Conservation (phyloP, 2,113 vertebrate species). For the Puntigrus tetrazona region DNA sequence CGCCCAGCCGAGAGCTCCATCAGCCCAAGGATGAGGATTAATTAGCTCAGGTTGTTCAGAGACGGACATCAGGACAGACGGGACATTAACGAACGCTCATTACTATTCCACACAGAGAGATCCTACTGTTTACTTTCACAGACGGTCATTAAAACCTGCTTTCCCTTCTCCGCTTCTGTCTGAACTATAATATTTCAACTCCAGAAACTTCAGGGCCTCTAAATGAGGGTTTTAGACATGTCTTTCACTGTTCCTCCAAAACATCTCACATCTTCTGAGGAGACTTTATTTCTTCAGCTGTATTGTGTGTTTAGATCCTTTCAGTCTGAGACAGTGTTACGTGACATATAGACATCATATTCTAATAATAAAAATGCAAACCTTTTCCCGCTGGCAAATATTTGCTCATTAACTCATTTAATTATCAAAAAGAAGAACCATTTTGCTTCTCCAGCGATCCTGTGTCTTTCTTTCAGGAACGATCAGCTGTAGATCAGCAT, state of each 20-base stretch:
- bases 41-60: slow-evolving; percentile 72
- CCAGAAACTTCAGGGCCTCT: not conserved
- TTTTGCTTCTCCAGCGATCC: not conserved
- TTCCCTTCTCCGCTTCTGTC: not conserved
- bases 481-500: not conserved
- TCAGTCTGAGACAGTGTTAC: no score
- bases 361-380: no score
- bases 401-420: not conserved
- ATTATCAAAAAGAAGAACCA: no score
- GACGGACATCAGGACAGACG: slow-evolving; percentile 44
- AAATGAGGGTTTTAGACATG: no score
- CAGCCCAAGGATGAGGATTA: slow-evolving; percentile 63
- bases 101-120: not conserved
- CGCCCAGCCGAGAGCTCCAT: slow-evolving; percentile 70
- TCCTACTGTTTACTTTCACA: slow-evolving; percentile 1
- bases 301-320: no score
- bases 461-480: not conserved
- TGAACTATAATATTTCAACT: not conserved
- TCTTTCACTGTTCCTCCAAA: no score
- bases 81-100: slow-evolving; percentile 40
- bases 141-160: not conserved
- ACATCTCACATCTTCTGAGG: no score
- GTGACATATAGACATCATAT: no score
- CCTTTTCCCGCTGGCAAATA: not conserved
- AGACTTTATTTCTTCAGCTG: no score